Conservation (phyloP, 2,113 vertebrate species). For the Pseudopodoces humilis region DNA sequence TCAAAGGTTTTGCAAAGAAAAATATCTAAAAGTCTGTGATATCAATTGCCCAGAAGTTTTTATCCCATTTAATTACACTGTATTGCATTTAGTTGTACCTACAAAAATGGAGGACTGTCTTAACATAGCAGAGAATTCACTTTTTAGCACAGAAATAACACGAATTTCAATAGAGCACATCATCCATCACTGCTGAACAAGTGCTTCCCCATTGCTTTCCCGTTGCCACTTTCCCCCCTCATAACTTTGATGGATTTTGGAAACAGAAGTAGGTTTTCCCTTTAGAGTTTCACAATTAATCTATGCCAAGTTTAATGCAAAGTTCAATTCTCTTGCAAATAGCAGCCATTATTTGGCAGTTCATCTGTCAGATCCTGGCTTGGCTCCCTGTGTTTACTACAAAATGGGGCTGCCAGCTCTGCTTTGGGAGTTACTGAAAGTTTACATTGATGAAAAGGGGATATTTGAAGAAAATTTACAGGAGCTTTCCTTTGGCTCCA, state of each 20-base stretch:
- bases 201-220: neutral
- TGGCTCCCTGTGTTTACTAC: conserved; percentile 57
- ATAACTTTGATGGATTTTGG: conserved; percentile 35
- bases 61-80: neutral
- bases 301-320: conserved; percentile 59
- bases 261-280: conserved; percentile 47
- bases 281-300: conserved; percentile 44
- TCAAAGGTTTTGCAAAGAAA: neutral
- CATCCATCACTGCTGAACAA: neutral
- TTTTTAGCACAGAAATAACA: neutral
- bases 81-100: neutral
- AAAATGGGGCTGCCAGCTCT: conserved; percentile 31
- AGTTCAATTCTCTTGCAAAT: conserved; percentile 63
- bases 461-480: neutral
- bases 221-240: neutral
- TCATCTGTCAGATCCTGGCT: conserved; percentile 55
- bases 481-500: neutral
- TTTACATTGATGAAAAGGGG: conserved; percentile 12
- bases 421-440: conserved; percentile 7
- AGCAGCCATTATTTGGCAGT: conserved; percentile 63
- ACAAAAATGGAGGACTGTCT: neutral
- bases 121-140: neutral
- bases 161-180: neutral
- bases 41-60: neutral
- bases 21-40: neutral